Conservation (phyloP, 2,797 vertebrate species). For the Ptychobarbus kaznakovi region DNA sequence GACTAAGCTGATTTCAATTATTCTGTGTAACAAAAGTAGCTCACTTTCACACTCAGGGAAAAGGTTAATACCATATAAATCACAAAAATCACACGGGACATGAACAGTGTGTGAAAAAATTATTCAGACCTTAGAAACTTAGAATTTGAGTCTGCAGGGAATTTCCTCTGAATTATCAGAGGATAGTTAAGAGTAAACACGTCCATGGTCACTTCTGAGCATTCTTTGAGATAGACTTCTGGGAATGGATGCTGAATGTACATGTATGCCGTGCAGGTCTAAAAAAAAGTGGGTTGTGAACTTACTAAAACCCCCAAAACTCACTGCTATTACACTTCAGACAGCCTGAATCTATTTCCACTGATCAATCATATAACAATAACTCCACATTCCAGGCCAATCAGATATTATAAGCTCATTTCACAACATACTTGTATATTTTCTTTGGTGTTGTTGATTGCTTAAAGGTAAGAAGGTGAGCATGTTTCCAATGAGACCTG, state of each 20-base stretch:
- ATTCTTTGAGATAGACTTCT: not conserved
- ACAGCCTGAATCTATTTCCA: not conserved
- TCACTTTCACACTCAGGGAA: slow-evolving; percentile 6
- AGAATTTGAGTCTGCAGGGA: slow-evolving; percentile 32
- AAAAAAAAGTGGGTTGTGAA: not conserved
- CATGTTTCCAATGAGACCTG: slow-evolving; percentile 9
- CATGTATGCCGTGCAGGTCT: not conserved
- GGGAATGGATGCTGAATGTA: slow-evolving; percentile 2
- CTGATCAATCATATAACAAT: not conserved
- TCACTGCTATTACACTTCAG: slow-evolving; percentile 9
- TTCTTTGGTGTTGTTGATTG: not conserved
- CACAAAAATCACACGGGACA: slow-evolving; percentile 44
- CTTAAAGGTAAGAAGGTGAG: slow-evolving; percentile 24
- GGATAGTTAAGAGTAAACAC: not conserved
- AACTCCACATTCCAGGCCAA: slow-evolving; percentile 4
- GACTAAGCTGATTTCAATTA: not conserved
- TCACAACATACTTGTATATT: not conserved
- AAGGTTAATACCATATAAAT: slow-evolving; percentile 19
- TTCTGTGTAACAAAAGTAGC: slow-evolving; percentile 50
- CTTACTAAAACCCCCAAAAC: not conserved
- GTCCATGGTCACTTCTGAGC: slow-evolving; percentile 4
- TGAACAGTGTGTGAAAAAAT: slow-evolving; percentile 16
- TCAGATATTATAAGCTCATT: slow-evolving; percentile 17
- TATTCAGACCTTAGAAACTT: slow-evolving; percentile 59
- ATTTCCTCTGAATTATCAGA: slow-evolving; percentile 50